phyloP scores from a whole-genome alignment of 2,797 vertebrate species.

The Cynopterus sphinx region DNA sequence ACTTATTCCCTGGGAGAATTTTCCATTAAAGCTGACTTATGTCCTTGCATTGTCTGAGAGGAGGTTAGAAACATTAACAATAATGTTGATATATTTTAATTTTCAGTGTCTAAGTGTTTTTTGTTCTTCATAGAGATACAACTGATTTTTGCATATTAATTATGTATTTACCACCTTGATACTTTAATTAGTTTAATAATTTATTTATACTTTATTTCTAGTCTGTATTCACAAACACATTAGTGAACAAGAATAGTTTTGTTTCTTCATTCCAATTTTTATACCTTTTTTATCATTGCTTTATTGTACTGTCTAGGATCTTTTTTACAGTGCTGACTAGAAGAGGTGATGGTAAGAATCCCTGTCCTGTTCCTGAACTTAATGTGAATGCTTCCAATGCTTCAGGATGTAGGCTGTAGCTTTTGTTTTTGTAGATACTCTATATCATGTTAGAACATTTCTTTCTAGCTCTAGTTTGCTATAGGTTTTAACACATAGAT shows the following conservation, averaged over 20 bases:
- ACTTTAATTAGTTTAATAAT: neutral
- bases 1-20: neutral
- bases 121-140: neutral
- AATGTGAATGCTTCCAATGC: neutral
- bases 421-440: neutral
- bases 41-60: neutral
- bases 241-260: neutral
- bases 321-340: neutral
- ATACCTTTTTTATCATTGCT: neutral
- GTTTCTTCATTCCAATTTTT: neutral
- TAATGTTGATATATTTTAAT: constrained; percentile 17
- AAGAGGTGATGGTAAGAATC: neutral
- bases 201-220: neutral
- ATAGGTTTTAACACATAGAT: neutral
- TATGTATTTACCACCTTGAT: neutral
- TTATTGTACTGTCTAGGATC: neutral
- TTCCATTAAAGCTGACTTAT: constrained; percentile 10
- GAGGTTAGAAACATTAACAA: neutral
- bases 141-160: neutral
- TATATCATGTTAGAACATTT: neutral
- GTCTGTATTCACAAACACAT: neutral
- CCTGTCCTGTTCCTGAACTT: neutral
- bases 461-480: neutral
- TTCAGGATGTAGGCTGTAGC: neutral
- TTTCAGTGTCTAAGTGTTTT: neutral